phyloP scores from a whole-genome alignment of 2,797 vertebrate species.

The Hyperoplus immaculatus region DNA sequence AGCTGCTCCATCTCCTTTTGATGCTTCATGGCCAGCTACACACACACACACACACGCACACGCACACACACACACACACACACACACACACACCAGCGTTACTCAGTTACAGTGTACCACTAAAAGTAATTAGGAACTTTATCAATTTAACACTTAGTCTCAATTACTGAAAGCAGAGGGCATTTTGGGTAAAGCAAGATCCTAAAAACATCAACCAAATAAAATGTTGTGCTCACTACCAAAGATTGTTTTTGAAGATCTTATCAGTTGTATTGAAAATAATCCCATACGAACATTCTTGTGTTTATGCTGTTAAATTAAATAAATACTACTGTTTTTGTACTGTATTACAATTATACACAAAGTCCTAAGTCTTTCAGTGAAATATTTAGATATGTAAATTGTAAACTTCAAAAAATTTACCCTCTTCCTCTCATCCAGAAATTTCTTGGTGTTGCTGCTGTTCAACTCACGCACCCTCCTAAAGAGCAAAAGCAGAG shows the following conservation, averaged over 20 bases:
- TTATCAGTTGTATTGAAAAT: neutral
- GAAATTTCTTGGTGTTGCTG: conserved; percentile 99
- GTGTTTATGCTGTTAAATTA: neutral
- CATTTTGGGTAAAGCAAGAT: too few relatives aligned
- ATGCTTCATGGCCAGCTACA: conserved; percentile 96
- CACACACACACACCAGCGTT: too few relatives aligned
- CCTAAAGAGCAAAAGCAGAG: conserved; percentile 74
- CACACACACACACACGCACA: conserved; percentile 15
- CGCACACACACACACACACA: too few relatives aligned
- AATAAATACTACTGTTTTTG: neutral
- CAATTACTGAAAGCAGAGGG: neutral
- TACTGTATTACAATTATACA: neutral
- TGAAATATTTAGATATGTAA: neutral
- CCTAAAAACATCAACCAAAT: too few relatives aligned
- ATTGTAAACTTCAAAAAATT: conserved; percentile 45
- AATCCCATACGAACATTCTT: neutral
- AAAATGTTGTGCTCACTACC: neutral
- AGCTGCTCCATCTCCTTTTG: conserved; percentile 98
- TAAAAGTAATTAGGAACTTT: neutral
- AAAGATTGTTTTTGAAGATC: neutral
- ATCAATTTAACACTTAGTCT: neutral
- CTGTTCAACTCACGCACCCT: conserved; percentile 98
- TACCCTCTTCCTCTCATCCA: conserved; percentile 98
- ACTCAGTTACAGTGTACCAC: neutral
- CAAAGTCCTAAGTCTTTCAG: neutral